Evolutionary conservation across 2,888 invertebrate species (phyloP).

Genomic region (Strigamia maritima): DNA sequence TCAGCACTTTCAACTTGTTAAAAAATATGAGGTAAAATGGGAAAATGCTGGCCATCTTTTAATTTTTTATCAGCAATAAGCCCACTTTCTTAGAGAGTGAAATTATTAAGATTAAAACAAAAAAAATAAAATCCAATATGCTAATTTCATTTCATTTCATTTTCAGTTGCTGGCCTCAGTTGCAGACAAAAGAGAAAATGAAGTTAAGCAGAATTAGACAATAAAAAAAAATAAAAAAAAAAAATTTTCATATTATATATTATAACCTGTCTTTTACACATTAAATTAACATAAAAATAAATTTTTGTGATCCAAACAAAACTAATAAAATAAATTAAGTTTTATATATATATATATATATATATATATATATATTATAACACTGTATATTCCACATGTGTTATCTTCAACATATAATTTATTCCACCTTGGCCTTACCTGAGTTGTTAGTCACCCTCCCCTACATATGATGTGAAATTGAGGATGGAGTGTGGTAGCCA

Average conservation of each 20-base stretch:
- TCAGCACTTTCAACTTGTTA: not conserved
- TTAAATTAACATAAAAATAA: not conserved
- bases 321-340: too few species aligned
- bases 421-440: slow-evolving; percentile 30
- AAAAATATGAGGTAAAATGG: not conserved
- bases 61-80: slow-evolving; percentile 19
- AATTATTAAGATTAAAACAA: not conserved
- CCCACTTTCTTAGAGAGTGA: not conserved
- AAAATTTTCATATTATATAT: not conserved
- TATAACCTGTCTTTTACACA: too few species aligned
- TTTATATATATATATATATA: too few species aligned
- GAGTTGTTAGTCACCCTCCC: slow-evolving; percentile 25
- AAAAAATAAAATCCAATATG: not conserved
- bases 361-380: too few species aligned
- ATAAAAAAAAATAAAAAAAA: not conserved
- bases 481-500: slow-evolving; percentile 25
- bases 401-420: not conserved
- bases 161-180: not conserved
- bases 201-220: not conserved
- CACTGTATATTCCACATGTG: not conserved
- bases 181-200: not conserved
- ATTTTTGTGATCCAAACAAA: too few species aligned
- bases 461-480: slow-evolving; percentile 22
- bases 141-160: slow-evolving; percentile 15
- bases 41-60: not conserved